Conservation (phyloP, 2,797 vertebrate genomes). For the Erethizon dorsatum region DNA sequence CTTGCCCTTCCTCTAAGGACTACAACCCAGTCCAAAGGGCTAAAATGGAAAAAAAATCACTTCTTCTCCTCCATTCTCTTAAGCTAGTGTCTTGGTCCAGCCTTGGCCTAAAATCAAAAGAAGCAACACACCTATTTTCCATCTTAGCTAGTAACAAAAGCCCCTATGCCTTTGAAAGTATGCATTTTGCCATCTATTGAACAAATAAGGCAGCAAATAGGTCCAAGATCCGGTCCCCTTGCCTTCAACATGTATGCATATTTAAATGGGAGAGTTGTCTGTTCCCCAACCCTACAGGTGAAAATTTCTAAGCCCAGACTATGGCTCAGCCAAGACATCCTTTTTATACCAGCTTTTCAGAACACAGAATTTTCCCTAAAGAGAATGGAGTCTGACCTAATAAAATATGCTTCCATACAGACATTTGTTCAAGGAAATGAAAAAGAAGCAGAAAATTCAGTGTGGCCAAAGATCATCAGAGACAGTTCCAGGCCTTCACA, state of each 20-base stretch:
- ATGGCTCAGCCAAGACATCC: neutral
- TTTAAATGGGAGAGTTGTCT: too few species aligned
- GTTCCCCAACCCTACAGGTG: too few species aligned
- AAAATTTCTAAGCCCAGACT: neutral
- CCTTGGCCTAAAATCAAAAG: neutral
- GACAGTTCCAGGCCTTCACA: neutral
- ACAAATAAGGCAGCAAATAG: neutral
- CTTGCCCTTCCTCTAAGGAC: neutral
- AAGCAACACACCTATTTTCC: neutral
- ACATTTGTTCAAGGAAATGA: neutral
- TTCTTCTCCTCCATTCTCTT: neutral
- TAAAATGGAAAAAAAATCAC: neutral
- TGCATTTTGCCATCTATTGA: too few species aligned
- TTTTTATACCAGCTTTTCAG: neutral
- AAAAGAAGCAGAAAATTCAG: neutral
- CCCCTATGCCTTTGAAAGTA: fast-evolving
- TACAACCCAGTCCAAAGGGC: too few species aligned
- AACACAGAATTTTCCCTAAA: neutral
- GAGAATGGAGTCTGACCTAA: neutral
- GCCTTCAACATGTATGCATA: neutral
- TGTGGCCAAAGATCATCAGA: neutral
- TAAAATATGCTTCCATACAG: neutral
- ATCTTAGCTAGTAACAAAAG: neutral
- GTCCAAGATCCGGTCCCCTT: neutral
- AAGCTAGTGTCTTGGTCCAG: neutral